phyloP scores from a whole-genome alignment of 2,888 invertebrate genomes.

The Bibio marci region DNA sequence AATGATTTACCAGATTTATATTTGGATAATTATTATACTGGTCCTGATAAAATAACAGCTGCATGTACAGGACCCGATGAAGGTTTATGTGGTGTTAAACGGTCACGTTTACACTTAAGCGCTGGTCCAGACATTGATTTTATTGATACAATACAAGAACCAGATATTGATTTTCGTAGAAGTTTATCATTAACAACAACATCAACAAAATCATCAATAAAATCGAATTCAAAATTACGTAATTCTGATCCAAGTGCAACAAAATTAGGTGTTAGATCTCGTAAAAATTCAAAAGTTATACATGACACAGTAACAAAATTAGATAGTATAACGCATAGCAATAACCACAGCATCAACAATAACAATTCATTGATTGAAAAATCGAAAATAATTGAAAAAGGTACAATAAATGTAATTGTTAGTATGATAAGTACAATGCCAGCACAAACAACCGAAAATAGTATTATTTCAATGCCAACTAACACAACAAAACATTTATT shows the following conservation, averaged over 20 bases:
- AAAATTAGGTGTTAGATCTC: constrained; percentile 19
- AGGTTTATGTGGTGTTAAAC: constrained; percentile 57
- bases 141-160: constrained; percentile 39
- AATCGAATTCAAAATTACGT: background rate
- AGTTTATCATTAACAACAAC: constrained; percentile 3
- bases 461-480: background rate
- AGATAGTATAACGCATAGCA: background rate
- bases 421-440: constrained; percentile 20
- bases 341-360: background rate
- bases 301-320: background rate
- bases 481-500: background rate
- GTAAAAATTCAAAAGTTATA: constrained; percentile 1
- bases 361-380: background rate
- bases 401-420: constrained; percentile 16
- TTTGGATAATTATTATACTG: constrained; percentile 33
- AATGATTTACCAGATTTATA: constrained; percentile 50
- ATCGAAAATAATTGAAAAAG: background rate
- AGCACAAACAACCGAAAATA: background rate
- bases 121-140: constrained; percentile 56
- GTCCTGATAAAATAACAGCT: constrained; percentile 41
- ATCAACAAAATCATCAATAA: background rate
- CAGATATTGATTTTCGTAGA: constrained; percentile 12
- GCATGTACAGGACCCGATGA: constrained; percentile 70
- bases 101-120: constrained; percentile 45
- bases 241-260: constrained; percentile 18